phyloP scores from a whole-genome alignment of 2,113 vertebrate species.

The Actenoides hombroni region DNA sequence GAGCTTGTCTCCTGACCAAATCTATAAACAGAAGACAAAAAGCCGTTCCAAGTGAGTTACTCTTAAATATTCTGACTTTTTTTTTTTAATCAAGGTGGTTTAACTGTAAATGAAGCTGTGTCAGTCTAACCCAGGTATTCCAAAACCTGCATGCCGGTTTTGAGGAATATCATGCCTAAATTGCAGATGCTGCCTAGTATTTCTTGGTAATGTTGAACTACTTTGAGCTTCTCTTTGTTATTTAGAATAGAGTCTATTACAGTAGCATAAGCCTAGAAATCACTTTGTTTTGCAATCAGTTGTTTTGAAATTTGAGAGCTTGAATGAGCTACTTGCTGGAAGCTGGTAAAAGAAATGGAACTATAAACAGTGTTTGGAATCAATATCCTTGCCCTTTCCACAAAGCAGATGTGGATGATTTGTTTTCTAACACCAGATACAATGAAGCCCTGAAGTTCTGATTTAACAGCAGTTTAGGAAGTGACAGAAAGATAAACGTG shows the following conservation, averaged over 20 bases:
- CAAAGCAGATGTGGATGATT: background rate
- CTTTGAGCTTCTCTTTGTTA: background rate
- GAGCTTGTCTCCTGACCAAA: constrained; percentile 47
- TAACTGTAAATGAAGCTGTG: background rate
- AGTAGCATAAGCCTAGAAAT: background rate
- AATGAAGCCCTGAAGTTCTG: background rate
- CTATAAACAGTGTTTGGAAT: background rate
- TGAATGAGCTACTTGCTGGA: background rate
- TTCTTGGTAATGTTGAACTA: background rate
- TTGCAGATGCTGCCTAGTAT: background rate
- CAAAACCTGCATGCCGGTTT: background rate
- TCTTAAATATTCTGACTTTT: background rate
- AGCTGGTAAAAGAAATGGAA: background rate
- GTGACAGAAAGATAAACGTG: background rate
- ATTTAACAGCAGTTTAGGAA: background rate
- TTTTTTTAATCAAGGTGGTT: background rate
- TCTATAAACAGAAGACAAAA: constrained; percentile 59
- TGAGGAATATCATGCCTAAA: background rate
- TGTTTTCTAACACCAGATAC: background rate
- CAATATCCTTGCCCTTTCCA: background rate
- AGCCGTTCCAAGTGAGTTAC: constrained; percentile 68
- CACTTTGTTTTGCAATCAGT: background rate
- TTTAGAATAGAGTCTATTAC: background rate
- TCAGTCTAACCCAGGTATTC: background rate
- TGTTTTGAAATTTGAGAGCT: background rate